Base-by-base conservation (phyloP, 1,140 invertebrate genomes). In the Aradophagus sp. region DNA sequence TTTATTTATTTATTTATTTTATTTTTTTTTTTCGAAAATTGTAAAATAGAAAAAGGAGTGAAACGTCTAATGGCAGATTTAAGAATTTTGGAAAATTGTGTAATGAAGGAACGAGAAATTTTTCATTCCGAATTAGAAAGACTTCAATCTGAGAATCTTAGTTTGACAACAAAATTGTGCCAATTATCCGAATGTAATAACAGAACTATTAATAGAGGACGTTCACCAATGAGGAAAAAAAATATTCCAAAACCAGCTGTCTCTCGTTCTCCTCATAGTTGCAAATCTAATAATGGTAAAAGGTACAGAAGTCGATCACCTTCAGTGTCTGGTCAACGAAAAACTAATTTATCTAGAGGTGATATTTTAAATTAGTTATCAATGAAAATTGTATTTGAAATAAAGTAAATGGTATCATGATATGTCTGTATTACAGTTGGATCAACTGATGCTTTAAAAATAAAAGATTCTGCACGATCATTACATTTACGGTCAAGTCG, bases 71-170 rank as follows among this genome's bases (percentile, higher is more conserved):
- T 81, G 39, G 71, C 67, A 23, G 80, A 82, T 0, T 78, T 86
- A 6, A 80, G 77, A 48, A 76, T 78, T 6, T 73, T 86, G 29
- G 85, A 86, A 50, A 81, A 73, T 55, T 80, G 72, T 16, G 77
- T 86, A 0, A 39, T 73, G 0, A 76, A 76, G 34, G 84, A 87
- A 48, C 66, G 84, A 12, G 73, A 66, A n/a, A 77, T 76, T 5
- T 85, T 85, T 71, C 74, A 78, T 32, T 55, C 72, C 29, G 73
- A 85, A 58, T 73, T 86, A 13, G 75, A 83, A 61, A 84, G 80
- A 53, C 50, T 86, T n/a, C 76, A 76, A 35, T 72, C 74, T 4
- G 85, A 86, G 38, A 86, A 86, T 55, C 13, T 66, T 8, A 59
- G 27, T 38, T 27, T 80, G 12, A 13, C 31, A 6, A 15, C 48